phyloP scores from a whole-genome alignment of 2,888 invertebrate genomes.

The Orthonevra nobilis region DNA sequence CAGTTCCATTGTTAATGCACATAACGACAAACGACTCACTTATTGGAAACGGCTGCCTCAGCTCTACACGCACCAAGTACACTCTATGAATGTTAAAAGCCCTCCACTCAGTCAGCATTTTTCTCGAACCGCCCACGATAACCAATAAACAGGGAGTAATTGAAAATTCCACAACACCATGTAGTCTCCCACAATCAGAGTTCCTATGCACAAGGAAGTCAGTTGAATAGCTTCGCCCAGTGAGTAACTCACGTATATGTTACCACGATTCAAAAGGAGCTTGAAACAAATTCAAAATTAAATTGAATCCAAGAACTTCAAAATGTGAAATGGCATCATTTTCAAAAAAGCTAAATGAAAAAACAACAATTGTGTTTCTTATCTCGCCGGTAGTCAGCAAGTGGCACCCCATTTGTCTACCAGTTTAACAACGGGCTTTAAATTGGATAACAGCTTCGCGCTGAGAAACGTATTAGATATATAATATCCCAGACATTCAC shows the following conservation, averaged over 20 bases:
- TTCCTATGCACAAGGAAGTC: constrained; percentile 5
- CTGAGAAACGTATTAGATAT: constrained; percentile 21
- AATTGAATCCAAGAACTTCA: constrained; percentile 25
- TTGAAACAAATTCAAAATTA: constrained; percentile 41
- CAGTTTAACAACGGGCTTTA: constrained; percentile 58
- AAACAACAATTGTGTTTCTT: constrained; percentile 26
- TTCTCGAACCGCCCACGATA: too few relatives aligned
- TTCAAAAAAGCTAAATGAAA: too few relatives aligned
- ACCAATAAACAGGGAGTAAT: constrained; percentile 25
- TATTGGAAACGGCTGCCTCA: too few relatives aligned
- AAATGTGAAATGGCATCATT: background rate
- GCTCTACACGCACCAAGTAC: background rate
- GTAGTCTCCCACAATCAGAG: constrained; percentile 24
- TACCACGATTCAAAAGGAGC: background rate
- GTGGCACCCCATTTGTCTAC: constrained; percentile 56
- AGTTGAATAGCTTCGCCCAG: constrained; percentile 30
- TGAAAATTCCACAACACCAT: constrained; percentile 39
- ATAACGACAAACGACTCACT: too few relatives aligned
- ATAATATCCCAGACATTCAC: constrained; percentile 2
- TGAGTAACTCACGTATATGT: constrained; percentile 2
- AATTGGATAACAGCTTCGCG: constrained; percentile 57
- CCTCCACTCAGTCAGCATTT: too few relatives aligned
- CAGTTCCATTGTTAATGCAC: too few relatives aligned
- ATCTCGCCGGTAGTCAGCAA: constrained; percentile 47
- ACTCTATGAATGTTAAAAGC: background rate